phyloP scores from a whole-genome alignment of 2,113 vertebrate species.

The Ciconia stormi region DNA sequence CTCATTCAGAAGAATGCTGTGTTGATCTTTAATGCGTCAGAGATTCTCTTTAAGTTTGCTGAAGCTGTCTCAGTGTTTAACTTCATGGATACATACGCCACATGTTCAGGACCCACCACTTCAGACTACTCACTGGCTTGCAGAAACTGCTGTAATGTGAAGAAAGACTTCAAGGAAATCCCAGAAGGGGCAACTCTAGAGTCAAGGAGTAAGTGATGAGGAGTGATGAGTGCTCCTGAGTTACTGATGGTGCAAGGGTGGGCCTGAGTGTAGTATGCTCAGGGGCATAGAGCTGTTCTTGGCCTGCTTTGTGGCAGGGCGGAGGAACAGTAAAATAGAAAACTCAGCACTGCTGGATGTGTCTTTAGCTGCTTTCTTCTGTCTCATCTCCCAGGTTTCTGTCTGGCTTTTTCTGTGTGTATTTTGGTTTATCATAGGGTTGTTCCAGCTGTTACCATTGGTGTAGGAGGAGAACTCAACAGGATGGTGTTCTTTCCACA shows the following conservation, averaged over 20 bases:
- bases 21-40: neutral
- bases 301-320: neutral
- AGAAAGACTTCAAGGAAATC: neutral
- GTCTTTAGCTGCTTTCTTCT: neutral
- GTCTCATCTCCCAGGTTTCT: neutral
- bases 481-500: neutral
- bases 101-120: neutral
- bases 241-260: neutral
- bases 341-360: neutral
- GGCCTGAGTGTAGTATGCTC: neutral
- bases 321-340: neutral
- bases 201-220: neutral
- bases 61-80: neutral
- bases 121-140: accelerated
- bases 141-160: neutral
- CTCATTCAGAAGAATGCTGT: neutral
- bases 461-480: neutral
- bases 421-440: neutral
- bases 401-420: neutral
- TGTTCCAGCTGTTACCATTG: neutral
- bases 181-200: neutral
- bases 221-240: neutral
- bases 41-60: neutral
- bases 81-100: accelerated
- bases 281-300: neutral